Conservation (phyloP, 2,113 vertebrate genomes). For the Oreocharis arfaki region DNA sequence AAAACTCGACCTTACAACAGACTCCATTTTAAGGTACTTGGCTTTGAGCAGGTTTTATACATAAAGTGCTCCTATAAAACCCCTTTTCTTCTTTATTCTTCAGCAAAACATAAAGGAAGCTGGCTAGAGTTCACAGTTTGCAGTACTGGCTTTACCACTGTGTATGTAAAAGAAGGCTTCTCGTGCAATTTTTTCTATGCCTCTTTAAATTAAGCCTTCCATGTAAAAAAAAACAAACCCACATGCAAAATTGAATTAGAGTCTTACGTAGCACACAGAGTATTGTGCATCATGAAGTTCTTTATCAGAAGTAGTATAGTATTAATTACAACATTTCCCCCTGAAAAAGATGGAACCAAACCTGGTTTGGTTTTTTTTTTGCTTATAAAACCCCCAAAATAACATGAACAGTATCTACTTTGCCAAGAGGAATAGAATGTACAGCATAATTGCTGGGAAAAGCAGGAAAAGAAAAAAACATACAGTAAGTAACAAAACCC, state of each 20-base stretch:
- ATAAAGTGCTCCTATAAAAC: not conserved
- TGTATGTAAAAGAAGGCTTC: not conserved
- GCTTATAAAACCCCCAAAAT: not conserved
- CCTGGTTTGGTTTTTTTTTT: not conserved
- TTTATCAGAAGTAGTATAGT: not conserved
- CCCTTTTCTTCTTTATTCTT: not conserved
- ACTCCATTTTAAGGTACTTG: not conserved
- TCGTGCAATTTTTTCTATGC: not conserved
- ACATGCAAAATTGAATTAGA: not conserved
- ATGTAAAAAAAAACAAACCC: not conserved
- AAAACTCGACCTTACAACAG: not conserved
- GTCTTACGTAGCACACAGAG: not conserved
- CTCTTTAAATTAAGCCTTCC: not conserved
- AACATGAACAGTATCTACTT: not conserved
- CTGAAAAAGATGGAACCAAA: not conserved
- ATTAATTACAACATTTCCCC: not conserved
- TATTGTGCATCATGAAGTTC: not conserved
- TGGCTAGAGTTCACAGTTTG: not conserved
- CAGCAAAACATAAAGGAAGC: not conserved
- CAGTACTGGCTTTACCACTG: not conserved
- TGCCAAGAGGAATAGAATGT: not conserved
- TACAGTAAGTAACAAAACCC: not conserved
- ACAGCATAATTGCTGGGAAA: not conserved
- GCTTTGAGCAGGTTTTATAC: not conserved
- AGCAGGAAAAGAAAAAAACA: not conserved